phyloP scores from a whole-genome alignment of 2,797 vertebrate species.

The Peromyscus attwateri region DNA sequence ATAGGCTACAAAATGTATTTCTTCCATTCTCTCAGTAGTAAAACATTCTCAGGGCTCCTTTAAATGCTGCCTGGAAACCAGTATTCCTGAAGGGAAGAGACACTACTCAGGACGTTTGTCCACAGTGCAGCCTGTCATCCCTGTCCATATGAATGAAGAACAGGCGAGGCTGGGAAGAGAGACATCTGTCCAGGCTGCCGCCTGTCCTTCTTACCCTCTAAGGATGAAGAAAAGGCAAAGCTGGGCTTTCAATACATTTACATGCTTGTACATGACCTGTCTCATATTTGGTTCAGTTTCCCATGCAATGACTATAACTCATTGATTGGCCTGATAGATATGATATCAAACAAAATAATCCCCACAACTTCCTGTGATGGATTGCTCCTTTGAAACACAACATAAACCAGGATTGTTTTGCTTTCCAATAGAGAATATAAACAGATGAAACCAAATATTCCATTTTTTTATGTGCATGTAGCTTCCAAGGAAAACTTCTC shows the following conservation, averaged over 20 bases:
- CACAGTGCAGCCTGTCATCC: background rate
- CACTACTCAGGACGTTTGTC: background rate
- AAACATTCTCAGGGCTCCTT: slow-evolving; percentile 10
- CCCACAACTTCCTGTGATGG: slow-evolving; percentile 12
- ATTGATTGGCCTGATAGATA: slow-evolving; percentile 25
- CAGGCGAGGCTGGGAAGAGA: background rate
- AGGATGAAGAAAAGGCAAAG: background rate
- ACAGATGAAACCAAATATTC: slow-evolving; percentile 81
- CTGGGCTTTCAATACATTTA: slow-evolving; percentile 34
- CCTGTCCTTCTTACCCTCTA: background rate
- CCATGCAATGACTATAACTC: background rate
- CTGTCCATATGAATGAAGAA: background rate
- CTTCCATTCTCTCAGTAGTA: slow-evolving; percentile 8
- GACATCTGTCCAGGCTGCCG: background rate
- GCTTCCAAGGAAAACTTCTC: slow-evolving; percentile 89
- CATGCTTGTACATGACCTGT: background rate
- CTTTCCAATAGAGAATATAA: slow-evolving; percentile 83
- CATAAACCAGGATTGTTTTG: slow-evolving; percentile 80
- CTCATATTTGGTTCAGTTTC: slow-evolving; percentile 30
- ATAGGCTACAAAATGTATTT: background rate
- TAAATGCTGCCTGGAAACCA: background rate
- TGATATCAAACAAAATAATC: slow-evolving; percentile 50
- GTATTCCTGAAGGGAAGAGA: background rate
- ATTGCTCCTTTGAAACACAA: slow-evolving; percentile 81
- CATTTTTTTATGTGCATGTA: slow-evolving; percentile 86